These are phyloP conservation scores for Lepidurus arcticus DNA, from an alignment of 1,140 invertebrate species.

Conservation along the genomic window DNA sequence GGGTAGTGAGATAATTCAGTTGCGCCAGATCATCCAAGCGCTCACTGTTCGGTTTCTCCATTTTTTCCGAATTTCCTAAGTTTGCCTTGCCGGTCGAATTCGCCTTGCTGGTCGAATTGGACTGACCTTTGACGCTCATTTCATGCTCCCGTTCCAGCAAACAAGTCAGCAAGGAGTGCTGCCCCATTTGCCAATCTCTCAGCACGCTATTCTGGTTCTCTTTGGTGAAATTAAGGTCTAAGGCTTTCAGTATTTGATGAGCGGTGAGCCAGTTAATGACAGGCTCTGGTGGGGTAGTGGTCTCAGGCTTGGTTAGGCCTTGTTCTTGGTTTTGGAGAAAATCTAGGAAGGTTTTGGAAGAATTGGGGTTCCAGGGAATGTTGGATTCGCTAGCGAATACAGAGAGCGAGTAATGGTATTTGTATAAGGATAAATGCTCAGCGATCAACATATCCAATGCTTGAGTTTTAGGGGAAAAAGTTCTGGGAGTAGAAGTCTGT, in stretches of 20 bases:
- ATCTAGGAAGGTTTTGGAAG: conserved; percentile 6
- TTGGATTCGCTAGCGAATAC: conserved; percentile 30
- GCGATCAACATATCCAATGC: conserved; percentile 26
- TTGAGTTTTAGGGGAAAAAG: conserved; percentile 18
- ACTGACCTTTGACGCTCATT: background rate
- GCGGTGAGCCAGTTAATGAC: background rate
- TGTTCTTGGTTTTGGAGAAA: conserved; percentile 13
- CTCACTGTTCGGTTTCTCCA: background rate
- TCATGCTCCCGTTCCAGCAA: conserved; percentile 1
- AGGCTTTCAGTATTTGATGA: background rate
- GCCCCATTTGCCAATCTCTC: background rate
- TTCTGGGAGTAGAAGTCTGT: conserved; percentile 28
- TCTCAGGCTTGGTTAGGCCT: conserved; percentile 8
- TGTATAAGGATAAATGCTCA: conserved; percentile 23
- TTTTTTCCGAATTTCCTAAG: background rate
- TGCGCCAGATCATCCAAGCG: conserved; percentile 1
- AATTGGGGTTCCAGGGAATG: conserved; percentile 16
- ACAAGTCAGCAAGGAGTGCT: background rate
- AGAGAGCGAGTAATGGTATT: conserved; percentile 27
- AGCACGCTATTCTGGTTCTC: background rate
- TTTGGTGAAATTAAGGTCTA: background rate
- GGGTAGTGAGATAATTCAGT: background rate
- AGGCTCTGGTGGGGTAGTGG: background rate
- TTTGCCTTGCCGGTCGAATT: background rate
- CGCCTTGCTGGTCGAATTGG: background rate